These are phyloP conservation scores for Gambelia wislizenii DNA, from an alignment of 2,797 vertebrate genomes.

Conservation along the genomic window DNA sequence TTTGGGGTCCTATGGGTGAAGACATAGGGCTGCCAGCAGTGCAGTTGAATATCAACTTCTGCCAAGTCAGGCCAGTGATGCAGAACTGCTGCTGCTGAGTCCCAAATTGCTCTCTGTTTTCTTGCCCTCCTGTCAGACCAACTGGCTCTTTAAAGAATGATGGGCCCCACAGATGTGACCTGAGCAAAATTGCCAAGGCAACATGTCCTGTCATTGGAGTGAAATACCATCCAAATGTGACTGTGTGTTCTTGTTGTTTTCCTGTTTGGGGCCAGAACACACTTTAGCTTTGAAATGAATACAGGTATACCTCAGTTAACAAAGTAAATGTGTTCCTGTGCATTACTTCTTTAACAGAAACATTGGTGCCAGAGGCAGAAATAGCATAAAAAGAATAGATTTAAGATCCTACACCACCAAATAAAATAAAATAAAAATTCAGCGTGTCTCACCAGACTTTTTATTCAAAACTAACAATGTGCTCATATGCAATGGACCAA, in stretches of 20 bases:
- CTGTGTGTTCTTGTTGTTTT: background rate
- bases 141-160: background rate
- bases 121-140: conserved; percentile 5
- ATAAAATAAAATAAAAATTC: no score
- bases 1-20: background rate
- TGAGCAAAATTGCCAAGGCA: background rate
- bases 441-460: no score
- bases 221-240: background rate
- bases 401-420: no score
- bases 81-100: background rate
- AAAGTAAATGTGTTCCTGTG: no score
- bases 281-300: background rate
- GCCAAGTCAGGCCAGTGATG: background rate
- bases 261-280: background rate
- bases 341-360: no score
- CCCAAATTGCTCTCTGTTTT: conserved; percentile 4
- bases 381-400: no score
- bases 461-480: no score
- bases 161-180: background rate
- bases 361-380: no score
- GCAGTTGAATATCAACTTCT: background rate
- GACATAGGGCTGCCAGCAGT: background rate
- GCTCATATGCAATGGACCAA: no score
- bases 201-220: background rate
- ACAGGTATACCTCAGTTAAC: background rate